These are phyloP conservation scores for Sinhomidia bicolor DNA, from an alignment of 2,888 invertebrate species.

Conservation along the genomic window DNA sequence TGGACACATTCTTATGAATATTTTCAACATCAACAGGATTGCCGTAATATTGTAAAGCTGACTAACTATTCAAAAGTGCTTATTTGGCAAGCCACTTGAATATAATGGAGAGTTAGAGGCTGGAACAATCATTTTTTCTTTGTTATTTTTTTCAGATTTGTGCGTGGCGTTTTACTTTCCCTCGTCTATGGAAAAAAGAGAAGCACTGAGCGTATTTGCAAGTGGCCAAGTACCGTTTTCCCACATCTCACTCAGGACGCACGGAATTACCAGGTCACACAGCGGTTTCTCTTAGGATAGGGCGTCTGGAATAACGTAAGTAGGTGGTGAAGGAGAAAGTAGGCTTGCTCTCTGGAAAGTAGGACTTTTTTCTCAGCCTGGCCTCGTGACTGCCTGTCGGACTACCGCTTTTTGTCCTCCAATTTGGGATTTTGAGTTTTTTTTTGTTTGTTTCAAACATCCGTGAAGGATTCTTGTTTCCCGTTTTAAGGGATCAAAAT, in stretches of 20 bases:
- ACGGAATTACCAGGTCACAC: constrained; percentile 26
- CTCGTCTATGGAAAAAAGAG: not conserved
- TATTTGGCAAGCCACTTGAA: no score
- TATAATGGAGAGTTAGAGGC: constrained; percentile 29
- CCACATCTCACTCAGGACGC: not conserved
- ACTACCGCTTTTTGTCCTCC: not conserved
- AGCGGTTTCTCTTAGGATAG: constrained; percentile 17
- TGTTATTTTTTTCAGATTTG: constrained; percentile 32
- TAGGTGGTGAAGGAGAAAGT: not conserved
- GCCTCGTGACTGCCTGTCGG: not conserved
- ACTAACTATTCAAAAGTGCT: not conserved
- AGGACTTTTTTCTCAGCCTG: not conserved
- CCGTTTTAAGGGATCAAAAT: not conserved
- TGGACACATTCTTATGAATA: not conserved
- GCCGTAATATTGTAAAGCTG: not conserved
- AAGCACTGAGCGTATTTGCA: not conserved
- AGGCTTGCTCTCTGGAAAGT: not conserved
- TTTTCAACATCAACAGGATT: no score
- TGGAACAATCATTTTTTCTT: constrained; percentile 67
- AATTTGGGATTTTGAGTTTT: not conserved
- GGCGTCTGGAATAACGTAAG: no score
- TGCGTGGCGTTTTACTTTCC: not conserved
- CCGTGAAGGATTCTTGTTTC: constrained; percentile 5
- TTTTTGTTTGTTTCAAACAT: not conserved
- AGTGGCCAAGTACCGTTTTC: not conserved